Evolutionary conservation across 2,888 invertebrate species (phyloP), one percentile per base, ranked within the genome.

Genomic region (Hydroisotoma schaefferi): DNA sequence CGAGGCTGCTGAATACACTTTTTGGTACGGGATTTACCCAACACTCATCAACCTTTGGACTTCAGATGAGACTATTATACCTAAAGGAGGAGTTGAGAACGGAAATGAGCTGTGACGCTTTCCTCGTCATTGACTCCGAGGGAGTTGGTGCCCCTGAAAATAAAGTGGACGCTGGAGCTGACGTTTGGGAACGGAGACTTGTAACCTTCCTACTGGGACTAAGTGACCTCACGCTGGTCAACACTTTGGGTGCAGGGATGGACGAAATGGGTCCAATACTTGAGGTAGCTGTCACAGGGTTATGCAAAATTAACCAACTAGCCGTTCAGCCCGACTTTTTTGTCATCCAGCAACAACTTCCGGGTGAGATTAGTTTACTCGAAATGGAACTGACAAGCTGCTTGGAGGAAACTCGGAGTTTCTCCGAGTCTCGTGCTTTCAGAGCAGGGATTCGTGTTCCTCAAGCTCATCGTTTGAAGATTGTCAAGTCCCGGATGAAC

Each of bases 1-100:
- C 64, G 3, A 61, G 54, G 10, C 37, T 64, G n/a, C 49, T 64
- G 44, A 64, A 64, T 49, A 43, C 57, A 12, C 49, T 64, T 20
- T 64, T 64, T 44, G 64, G 57, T 3, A 28, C 29, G 22, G 53
- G 54, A 43, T 61, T 64, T 26, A 46, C 55, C 3, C 61, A 53
- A 25, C n/a, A 8, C 27, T 18, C 23, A 5, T 40, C 40, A 4
- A 53, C 53, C 20, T 40, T 3, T 18, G 59, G 59, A 0, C 38
- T 60, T n/a, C 37, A 44, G 8, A 38, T 40, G 29, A 27, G 51
- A 18, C 8, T 60, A 5, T 12, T 40, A 6, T 60, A 43, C 28
- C 20, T 55, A 8, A 29, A 20, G 26, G 49, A 38, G 20, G 44
- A 40, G 3, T 23, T 55, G 5, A 48, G 37, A 26, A 12, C 37